Base-by-base conservation (phyloP, 2,113 vertebrate species). In the Anthoscopus minutus region DNA sequence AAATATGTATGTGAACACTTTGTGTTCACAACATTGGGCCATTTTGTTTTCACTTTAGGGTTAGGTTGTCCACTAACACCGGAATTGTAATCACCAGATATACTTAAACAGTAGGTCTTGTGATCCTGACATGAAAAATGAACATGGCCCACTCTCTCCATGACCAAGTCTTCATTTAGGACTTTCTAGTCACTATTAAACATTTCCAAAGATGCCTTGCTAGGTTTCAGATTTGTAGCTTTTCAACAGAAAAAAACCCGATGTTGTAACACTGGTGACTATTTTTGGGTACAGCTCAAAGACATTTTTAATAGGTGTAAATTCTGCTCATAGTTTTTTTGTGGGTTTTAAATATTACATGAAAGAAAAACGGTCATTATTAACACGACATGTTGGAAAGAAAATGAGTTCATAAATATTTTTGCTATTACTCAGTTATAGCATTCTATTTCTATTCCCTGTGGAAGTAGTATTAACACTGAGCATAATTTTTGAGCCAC, bases 371-470 rank as follows among this genome's bases (percentile, higher is more conserved):
- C 16, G 8, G 53, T 51, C 48, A 65, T 93, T 84, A 91, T 95
- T 67, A 89, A 91, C 74, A 60, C 6, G 28, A 48, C 42, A 44
- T 4, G 4, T 38, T 74, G 35, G 64, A 73, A 89, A 85, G 86
- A 82, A 95, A 93, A 89, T 79, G 18, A 88, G 65, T 58, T 93
- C 71, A 93, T 87, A 92, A 92, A 87, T 91, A 79, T 91, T 79
- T 95, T 94, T 88, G 42, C 72, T 37, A n/a, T 85, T 85, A 71
- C 78, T 94, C 90, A 47, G 64, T 69, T 89, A 70, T 12, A 48
- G 20, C 60, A 30, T 79, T 86, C 76, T 58, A 56, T 81, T 93
- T 81, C 61, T 69, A 21, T 87, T 89, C 79, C 66, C 66, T 50
- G 11, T 48, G 53, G 88, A 81, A 87, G 81, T 4, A 2, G 2